Evolutionary conservation across 2,797 vertebrate species (phyloP), one percentile per base, ranked within the genome.

Genomic region (Danio tinwini): DNA sequence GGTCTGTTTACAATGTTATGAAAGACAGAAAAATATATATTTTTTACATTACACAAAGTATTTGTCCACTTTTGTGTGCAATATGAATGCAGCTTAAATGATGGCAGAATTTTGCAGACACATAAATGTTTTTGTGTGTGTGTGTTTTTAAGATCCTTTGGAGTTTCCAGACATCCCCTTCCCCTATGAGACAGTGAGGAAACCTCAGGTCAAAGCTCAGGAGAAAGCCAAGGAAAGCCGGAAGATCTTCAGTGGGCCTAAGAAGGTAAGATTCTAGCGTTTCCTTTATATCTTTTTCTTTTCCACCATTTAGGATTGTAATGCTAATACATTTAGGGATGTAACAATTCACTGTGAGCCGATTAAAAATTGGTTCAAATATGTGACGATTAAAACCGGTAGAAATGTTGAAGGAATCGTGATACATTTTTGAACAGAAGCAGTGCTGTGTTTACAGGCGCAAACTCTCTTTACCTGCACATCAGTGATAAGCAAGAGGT

Each of bases 241-340:
- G 84, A 98, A 97, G 92, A 99, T 98, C 92, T 99, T 99, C 90
- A 98, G 97, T 71, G 97, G 96, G 56, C 97, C 97, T 40, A 99
- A 98, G 89, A 93, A 96, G 96, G 98, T 98, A 81, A 91, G 91
- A 3, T 2, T 10, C 13, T 17, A 21, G 0, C 3, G 6, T 17
- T 0, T 0, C 49, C 3, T 2, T 55, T 10, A 7, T 42, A 37
- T 13, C 55, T 52, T 29, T 1, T 4, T 37, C n/a, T 14, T 21
- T 19, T n/a, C 44, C 7, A 12, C 53, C 9, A 10, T 44, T 62
- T 17, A 42, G 13, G 8, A 70, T 52, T 61, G 7, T 19, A 44
- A 49, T 47, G 12, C 52, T 52, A 58, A 39, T 72, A 11, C 68
- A 8, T n/a, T 29, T 29, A 29, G 29, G 29, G 29, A 29, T 29